Evolutionary conservation across 2,113 vertebrate species (phyloP).

Genomic region (Dromas ardeola): DNA sequence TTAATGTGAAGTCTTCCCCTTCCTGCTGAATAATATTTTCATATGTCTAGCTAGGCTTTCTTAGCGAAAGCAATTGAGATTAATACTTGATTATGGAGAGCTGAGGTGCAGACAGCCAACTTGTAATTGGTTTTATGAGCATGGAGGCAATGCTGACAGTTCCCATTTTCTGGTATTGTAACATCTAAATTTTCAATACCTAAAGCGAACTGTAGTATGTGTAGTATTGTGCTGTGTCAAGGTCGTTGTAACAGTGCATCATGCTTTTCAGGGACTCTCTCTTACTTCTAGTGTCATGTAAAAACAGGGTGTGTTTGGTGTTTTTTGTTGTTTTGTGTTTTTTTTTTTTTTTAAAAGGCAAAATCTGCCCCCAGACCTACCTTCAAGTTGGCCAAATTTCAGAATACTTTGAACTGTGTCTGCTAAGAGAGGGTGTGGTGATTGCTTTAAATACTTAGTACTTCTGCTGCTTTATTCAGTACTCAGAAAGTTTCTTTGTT

Average conservation of each 20-base stretch:
- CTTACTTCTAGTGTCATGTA: not conserved
- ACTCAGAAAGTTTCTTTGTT: not conserved
- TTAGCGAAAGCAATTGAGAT: not conserved
- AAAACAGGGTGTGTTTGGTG: not conserved
- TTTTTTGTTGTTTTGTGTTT: not conserved
- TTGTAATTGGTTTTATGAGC: not conserved
- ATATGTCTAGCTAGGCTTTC: not conserved
- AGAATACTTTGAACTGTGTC: not conserved
- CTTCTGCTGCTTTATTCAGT: not conserved
- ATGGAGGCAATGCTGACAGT: not conserved
- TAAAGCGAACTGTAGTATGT: not conserved
- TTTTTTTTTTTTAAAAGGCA: not conserved
- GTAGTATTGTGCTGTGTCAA: not conserved
- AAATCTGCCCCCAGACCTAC: not conserved
- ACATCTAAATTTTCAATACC: not conserved
- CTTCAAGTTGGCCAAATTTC: not conserved
- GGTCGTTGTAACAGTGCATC: not conserved
- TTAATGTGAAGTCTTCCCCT: not conserved
- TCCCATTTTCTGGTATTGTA: not conserved
- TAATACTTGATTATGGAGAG: not conserved
- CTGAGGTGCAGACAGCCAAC: not conserved
- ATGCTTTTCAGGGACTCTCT: not conserved
- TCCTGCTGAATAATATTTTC: not conserved
- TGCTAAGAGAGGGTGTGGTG: not conserved
- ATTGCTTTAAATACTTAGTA: not conserved